These are phyloP conservation scores for Trissonchulus sp. DNA, from an alignment of 2,888 invertebrate species.

Conservation along the genomic window DNA sequence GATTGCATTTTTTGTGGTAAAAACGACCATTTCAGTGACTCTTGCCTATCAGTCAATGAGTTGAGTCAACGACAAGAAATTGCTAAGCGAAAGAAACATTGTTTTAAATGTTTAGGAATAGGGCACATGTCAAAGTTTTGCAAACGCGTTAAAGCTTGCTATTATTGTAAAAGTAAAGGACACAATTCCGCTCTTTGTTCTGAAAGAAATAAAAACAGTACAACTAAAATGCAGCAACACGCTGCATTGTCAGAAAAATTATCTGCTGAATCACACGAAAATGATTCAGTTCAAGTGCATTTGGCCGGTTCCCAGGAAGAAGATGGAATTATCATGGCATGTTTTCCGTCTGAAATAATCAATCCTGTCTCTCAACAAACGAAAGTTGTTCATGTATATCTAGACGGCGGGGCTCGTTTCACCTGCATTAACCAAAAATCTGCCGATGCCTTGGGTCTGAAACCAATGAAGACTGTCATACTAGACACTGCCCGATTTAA, in stretches of 20 bases:
- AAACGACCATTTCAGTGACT: not conserved
- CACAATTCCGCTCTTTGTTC: conserved; percentile 5
- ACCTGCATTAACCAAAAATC: not conserved
- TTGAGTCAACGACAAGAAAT: not conserved
- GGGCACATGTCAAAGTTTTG: not conserved
- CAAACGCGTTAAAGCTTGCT: not conserved
- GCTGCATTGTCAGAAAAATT: not conserved
- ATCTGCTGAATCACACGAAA: not conserved
- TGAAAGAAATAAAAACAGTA: not conserved
- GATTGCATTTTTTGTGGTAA: conserved; percentile 5
- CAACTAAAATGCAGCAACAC: not conserved
- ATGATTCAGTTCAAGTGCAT: not conserved
- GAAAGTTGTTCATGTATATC: not conserved
- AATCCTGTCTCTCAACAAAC: not conserved
- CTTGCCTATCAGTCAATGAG: not conserved
- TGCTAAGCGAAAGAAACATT: not conserved
- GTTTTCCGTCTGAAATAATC: not conserved
- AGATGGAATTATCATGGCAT: conserved; percentile 5
- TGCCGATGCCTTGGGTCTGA: not conserved
- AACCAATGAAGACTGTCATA: not conserved
- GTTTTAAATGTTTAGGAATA: not conserved
- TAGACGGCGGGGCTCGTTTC: not conserved
- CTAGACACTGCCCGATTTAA: conserved; percentile 12
- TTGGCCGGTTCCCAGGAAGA: not conserved
- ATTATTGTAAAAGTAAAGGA: not conserved